Evolutionary conservation across 2,113 vertebrate genomes (phyloP).

Genomic region (Emberiza fucata): DNA sequence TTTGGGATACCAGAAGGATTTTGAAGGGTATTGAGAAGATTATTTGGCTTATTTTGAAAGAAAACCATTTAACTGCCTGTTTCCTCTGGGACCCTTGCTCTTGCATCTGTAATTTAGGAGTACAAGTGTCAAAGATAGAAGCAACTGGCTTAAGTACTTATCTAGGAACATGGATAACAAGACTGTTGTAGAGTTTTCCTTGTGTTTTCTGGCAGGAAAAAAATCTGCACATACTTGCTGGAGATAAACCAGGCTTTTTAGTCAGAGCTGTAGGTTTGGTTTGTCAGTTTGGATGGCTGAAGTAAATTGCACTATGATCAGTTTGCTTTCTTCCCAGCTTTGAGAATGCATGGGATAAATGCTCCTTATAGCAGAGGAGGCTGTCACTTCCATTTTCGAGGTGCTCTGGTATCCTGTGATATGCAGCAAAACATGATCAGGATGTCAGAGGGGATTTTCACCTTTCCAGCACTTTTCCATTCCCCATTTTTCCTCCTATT

Average conservation of each 20-base stretch:
- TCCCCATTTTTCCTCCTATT: not conserved
- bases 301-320: not conserved
- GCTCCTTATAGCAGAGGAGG: not conserved
- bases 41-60: not conserved
- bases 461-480: not conserved
- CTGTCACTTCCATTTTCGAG: not conserved
- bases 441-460: conserved; percentile 7
- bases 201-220: not conserved
- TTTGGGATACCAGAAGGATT: not conserved
- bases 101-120: not conserved
- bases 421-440: not conserved
- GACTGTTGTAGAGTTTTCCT: not conserved
- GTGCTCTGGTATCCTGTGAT: not conserved
- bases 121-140: not conserved
- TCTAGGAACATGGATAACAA: not conserved
- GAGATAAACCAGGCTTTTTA: not conserved
- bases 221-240: not conserved
- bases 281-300: not conserved
- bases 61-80: not conserved
- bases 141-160: not conserved
- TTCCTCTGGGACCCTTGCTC: not conserved
- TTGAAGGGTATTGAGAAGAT: not conserved
- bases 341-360: not conserved
- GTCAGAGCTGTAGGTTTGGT: not conserved
- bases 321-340: not conserved